These are phyloP conservation scores for Tauraco erythrolophus DNA, from an alignment of 2,113 vertebrate species.

Conservation along the genomic window DNA sequence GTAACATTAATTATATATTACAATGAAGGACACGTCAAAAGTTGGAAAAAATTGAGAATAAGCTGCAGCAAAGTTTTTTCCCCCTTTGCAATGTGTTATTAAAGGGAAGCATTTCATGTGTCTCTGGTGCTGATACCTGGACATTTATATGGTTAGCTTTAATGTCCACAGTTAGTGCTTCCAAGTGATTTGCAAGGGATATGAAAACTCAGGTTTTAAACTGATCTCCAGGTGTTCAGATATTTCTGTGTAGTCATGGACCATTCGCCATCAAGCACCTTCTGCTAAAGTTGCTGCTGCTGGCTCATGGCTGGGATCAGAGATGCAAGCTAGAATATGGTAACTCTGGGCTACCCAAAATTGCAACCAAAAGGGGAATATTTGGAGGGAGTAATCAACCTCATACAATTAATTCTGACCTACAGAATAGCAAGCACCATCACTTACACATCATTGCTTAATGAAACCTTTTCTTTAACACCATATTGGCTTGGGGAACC, in stretches of 20 bases:
- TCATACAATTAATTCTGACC: too few species aligned
- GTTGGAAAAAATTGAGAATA: background rate
- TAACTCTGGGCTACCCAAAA: background rate
- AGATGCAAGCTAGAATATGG: background rate
- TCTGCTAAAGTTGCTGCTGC: background rate
- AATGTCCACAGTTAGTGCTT: background rate
- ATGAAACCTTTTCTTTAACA: background rate
- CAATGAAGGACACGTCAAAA: background rate
- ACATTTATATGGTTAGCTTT: accelerated
- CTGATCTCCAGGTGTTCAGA: background rate
- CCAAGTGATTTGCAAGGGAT: background rate
- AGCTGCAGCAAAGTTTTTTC: background rate
- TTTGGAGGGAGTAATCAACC: background rate
- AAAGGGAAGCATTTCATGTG: background rate
- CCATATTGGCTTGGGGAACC: background rate
- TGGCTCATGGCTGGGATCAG: background rate
- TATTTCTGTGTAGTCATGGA: background rate
- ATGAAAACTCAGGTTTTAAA: background rate
- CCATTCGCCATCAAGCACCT: background rate
- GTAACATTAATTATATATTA: background rate
- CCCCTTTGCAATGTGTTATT: background rate
- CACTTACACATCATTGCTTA: background rate
- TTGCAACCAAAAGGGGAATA: background rate
- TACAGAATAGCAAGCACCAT: background rate
- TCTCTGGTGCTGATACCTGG: background rate